These are phyloP conservation scores for Thera obeliscata DNA, from an alignment of 2,888 invertebrate species.

Conservation along the genomic window DNA sequence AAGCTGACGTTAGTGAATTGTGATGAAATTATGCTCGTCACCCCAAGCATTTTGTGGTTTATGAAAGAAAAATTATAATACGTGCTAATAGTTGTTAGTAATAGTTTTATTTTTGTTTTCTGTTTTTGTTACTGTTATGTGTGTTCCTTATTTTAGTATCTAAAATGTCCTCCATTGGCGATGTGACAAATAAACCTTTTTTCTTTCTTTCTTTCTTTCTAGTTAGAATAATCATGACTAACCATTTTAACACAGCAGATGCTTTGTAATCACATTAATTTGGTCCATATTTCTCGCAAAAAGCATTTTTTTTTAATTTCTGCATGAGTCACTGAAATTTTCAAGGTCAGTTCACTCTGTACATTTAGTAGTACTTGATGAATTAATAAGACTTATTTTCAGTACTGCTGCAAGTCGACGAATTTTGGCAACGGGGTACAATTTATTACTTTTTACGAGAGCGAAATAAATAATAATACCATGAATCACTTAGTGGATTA, in stretches of 20 bases:
- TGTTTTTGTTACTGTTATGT: too few species aligned
- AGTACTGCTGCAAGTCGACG: slow-evolving; percentile 26
- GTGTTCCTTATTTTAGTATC: too few species aligned
- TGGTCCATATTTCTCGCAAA: not conserved
- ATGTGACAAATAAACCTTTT: too few species aligned
- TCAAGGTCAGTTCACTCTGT: too few species aligned
- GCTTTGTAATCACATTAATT: slow-evolving; percentile 6
- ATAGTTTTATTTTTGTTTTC: too few species aligned
- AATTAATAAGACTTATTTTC: not conserved
- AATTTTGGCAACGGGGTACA: slow-evolving; percentile 39
- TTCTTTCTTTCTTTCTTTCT: too few species aligned
- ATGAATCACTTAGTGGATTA: slow-evolving; percentile 65
- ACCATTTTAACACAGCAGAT: slow-evolving; percentile 28
- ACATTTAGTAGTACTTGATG: too few species aligned
- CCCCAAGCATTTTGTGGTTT: slow-evolving; percentile 51
- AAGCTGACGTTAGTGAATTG: slow-evolving; percentile 64
- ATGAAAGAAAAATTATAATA: slow-evolving; percentile 45
- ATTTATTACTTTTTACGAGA: slow-evolving; percentile 43
- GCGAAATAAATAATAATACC: slow-evolving; percentile 55
- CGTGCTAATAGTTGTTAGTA: slow-evolving; percentile 38
- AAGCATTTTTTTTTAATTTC: not conserved
- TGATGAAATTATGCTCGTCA: slow-evolving; percentile 54
- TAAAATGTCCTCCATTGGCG: too few species aligned
- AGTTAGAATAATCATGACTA: slow-evolving; percentile 35
- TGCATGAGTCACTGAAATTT: too few species aligned